A percentile compares a stretch with the other conserved stretches of the same genome.
phyloP scores from a whole-genome alignment of 2,113 vertebrate genomes.

The Dendropsophus ebraccatus region DNA sequence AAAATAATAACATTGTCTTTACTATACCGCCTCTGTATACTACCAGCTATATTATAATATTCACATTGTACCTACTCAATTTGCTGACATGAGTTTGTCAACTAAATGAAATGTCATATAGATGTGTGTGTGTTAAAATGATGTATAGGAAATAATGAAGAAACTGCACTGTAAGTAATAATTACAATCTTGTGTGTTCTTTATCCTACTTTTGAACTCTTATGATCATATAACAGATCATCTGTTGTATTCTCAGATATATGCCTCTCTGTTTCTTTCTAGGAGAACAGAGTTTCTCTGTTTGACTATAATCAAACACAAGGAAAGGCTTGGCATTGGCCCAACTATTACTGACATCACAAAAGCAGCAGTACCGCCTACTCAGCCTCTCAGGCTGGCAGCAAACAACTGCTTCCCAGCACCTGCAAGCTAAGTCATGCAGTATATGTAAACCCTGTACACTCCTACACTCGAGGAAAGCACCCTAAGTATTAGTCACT shows the following conservation, averaged over 20 bases:
- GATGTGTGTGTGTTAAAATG: no score
- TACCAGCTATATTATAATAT: background rate
- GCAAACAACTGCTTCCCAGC: slow-evolving; percentile 17
- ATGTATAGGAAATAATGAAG: background rate
- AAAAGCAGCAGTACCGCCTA: slow-evolving; percentile 33
- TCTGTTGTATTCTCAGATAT: slow-evolving; percentile 5
- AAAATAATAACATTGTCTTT: background rate
- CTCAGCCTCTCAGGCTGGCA: slow-evolving; percentile 8
- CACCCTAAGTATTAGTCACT: background rate
- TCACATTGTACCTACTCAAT: background rate
- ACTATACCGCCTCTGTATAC: background rate
- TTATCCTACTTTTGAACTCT: background rate
- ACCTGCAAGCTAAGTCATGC: slow-evolving; percentile 26
- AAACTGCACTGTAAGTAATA: background rate
- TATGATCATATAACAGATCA: background rate
- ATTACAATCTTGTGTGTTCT: background rate
- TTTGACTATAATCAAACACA: slow-evolving; percentile 27
- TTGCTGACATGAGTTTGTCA: background rate
- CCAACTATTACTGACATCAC: slow-evolving; percentile 48
- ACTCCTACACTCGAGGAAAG: background rate
- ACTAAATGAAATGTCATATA: background rate
- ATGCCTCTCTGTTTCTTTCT: slow-evolving; percentile 3
- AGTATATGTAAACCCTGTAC: background rate
- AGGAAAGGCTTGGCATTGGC: slow-evolving; percentile 5
- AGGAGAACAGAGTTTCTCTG: slow-evolving; percentile 15